Base-by-base conservation (phyloP, 1,140 invertebrate species). In the Anastrepha obliqua region DNA sequence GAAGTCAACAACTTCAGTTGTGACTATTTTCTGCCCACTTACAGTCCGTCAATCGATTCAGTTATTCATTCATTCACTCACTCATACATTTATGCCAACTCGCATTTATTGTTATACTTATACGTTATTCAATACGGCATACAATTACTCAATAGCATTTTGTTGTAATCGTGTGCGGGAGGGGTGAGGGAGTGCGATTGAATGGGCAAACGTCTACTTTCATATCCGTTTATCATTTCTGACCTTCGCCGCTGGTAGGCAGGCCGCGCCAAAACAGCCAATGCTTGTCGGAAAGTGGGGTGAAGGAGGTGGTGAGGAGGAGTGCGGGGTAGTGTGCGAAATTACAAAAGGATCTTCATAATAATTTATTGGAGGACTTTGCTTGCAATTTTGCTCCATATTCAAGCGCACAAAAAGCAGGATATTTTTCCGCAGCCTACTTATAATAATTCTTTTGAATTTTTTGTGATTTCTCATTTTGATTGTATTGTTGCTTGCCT, bases 181-280 rank as follows among this genome's bases (percentile, higher is more conserved):
- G 89, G 85, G 70, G 87, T 67, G 78, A 88, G 42, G n/a, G 89
- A 88, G 90, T 90, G 91, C 91, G 55, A 86, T 62, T 86, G 60
- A 64, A 86, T 60, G 60, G 60, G n/a, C 44, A 20, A 67, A 87
- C 15, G 39, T 90, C 91, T 92, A 89, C 90, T 39, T 89, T 90
- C 91, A 92, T 91, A 92, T 92, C 91, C 91, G 91, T 92, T 92
- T 92, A 92, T 92, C 91, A 92, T 92, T 92, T 92, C 91, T 92
- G 91, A 92, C 91, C 91, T 92, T 92, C 91, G 13, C 8, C 6
- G 42, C 6, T n/a, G 39, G 39, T 42, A 44, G 67, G 17, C 39
- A 47, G 60, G 67, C 42, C 39, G 13, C 9, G 67, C 67, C 42
- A 39, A 11, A 42, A 13, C 5, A 62, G 29, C 11, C 11, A 55